Base-by-base conservation (phyloP, 1,140 invertebrate species). In the Teleogryllus occipitalis region DNA sequence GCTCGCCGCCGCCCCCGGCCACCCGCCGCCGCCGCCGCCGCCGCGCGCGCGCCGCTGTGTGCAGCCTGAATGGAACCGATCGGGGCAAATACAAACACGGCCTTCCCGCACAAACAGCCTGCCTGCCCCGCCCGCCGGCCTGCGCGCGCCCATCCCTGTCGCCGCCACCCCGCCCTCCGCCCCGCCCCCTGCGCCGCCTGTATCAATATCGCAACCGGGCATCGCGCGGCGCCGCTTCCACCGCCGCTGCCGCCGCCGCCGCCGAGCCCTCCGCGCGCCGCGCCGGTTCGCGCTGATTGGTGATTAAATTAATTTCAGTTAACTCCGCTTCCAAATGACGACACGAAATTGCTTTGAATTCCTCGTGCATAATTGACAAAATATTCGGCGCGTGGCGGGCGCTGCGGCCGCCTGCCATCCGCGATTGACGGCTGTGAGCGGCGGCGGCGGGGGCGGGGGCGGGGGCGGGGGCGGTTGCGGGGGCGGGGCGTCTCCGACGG, bases 291-390 rank as follows among this genome's bases (percentile, higher is more conserved):
- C 54, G 54, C 54, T 65, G 54, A 65, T 65, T 65, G 54, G 54
- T 65, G 54, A 65, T 65, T 65, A 65, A 65, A 65, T 65, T 65
- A 65, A 65, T 65, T 65, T 65, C 54, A 65, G 54, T 65, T 65
- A 65, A 65, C 54, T 65, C 54, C 54, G 54, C 54, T 65, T 65
- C 54, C 54, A 65, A 65, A 65, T 65, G 54, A 65, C 54, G 54
- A 65, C 54, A 65, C 54, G 54, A 65, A 65, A 65, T 65, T 65
- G 54, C 54, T 65, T 65, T 65, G 54, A 65, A 65, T 65, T 65
- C 54, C 54, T 65, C 10, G 54, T 65, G 18, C 54, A 65, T 65
- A 65, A 65, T 65, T 65, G 54, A 65, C 54, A 65, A 65, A 65
- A 65, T 65, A 65, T 65, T 65, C 54, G 54, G 18, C 10, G 54